phyloP scores from a whole-genome alignment of 2,113 vertebrate genomes.

The Megaleporinus macrocephalus region DNA sequence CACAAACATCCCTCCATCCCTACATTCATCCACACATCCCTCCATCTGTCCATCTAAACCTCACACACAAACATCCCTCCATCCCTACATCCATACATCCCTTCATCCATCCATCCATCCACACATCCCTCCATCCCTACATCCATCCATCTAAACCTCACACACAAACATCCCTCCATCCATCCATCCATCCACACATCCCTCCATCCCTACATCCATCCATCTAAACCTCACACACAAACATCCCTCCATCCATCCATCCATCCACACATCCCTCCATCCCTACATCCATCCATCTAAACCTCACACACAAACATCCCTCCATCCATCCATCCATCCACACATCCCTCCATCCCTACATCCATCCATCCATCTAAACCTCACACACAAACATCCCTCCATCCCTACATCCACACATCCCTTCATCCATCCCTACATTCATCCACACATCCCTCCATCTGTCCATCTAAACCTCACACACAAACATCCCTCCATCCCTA shows the following conservation, averaged over 20 bases:
- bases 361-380: background rate
- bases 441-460: too few relatives aligned
- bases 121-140: background rate
- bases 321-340: background rate
- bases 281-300: background rate
- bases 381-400: too few relatives aligned
- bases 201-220: background rate
- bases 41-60: too few relatives aligned
- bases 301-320: too few relatives aligned
- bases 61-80: background rate
- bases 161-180: too few relatives aligned
- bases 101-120: too few relatives aligned
- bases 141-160: background rate
- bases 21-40: too few relatives aligned
- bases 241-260: background rate
- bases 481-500: too few relatives aligned
- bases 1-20: background rate
- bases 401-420: background rate
- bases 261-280: background rate
- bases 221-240: too few relatives aligned
- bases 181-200: background rate
- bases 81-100: background rate
- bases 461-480: background rate
- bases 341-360: constrained; percentile 8
- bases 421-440: constrained; percentile 20